phyloP scores from a whole-genome alignment of 2,888 invertebrate genomes.

The Cerastoderma edule region DNA sequence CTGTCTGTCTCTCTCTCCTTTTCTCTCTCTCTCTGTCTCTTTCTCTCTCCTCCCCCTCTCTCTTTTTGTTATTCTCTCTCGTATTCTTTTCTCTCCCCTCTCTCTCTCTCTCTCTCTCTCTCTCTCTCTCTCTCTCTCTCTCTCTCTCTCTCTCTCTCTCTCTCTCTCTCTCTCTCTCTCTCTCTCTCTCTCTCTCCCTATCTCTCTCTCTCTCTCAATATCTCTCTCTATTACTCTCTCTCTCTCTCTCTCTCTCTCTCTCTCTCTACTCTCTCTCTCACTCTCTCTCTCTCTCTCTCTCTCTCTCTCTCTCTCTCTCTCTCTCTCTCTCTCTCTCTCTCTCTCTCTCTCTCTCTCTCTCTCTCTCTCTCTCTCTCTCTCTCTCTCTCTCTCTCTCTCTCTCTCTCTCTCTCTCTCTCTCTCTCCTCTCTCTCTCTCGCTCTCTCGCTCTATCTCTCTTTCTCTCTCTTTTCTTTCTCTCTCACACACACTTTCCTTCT shows the following conservation, averaged over 20 bases:
- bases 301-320: neutral
- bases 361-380: neutral
- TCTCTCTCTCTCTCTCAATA: too few species aligned
- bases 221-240: neutral
- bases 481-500: neutral
- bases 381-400: neutral
- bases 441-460: neutral
- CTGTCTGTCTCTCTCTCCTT: neutral
- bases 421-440: neutral
- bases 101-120: conserved; percentile 22
- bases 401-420: neutral
- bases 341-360: neutral
- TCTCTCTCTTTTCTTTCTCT: neutral
- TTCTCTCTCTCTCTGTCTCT: conserved; percentile 5
- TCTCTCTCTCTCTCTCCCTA: too few species aligned
- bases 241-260: neutral
- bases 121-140: conserved; percentile 37
- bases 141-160: conserved; percentile 12
- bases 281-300: neutral
- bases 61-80: conserved; percentile 17
- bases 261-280: neutral
- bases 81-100: conserved; percentile 16
- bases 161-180: neutral
- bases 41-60: neutral
- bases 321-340: neutral